Conservation (phyloP, 37 sponge, comb jelly and placozoan genomes). For the Crambe crambe region DNA sequence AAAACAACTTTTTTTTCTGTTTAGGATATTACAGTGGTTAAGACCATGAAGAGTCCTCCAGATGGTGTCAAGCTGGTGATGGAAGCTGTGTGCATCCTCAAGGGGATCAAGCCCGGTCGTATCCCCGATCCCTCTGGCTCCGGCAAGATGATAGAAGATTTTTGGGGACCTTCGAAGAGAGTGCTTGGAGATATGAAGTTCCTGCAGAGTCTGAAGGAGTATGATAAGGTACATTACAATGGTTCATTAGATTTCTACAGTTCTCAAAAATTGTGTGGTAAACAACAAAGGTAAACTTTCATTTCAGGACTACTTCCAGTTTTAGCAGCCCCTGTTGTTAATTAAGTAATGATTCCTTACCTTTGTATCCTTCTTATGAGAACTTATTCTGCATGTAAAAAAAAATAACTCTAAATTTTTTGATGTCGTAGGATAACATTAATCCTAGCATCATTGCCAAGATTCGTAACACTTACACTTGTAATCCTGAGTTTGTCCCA, state of each 20-base stretch:
- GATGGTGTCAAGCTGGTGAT: slow-evolving; percentile 93
- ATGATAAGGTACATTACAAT: slow-evolving; percentile 87
- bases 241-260: too few relatives aligned
- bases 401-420: background rate
- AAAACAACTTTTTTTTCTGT: slow-evolving; percentile 6
- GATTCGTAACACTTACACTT: slow-evolving; percentile 81
- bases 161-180: slow-evolving; percentile 94
- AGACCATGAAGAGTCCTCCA: slow-evolving; percentile 96
- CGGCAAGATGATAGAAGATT: slow-evolving; percentile 96
- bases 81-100: slow-evolving; percentile 97
- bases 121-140: slow-evolving; percentile 89
- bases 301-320: too few relatives aligned
- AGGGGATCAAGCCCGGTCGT: slow-evolving; percentile 91
- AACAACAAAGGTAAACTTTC: too few relatives aligned
- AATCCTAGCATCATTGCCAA: slow-evolving; percentile 73
- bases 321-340: too few relatives aligned
- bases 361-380: too few relatives aligned
- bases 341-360: too few relatives aligned
- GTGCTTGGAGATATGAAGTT: slow-evolving; percentile 94
- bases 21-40: slow-evolving; percentile 91
- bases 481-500: slow-evolving; percentile 96
- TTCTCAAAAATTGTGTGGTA: too few relatives aligned
- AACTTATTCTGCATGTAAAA: background rate
- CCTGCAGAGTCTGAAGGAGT: slow-evolving; percentile 81
- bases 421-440: slow-evolving; percentile 86